Evolutionary conservation across 92 coral and sea anemone species (phyloP).

Genomic region (Diadumene lineata): DNA sequence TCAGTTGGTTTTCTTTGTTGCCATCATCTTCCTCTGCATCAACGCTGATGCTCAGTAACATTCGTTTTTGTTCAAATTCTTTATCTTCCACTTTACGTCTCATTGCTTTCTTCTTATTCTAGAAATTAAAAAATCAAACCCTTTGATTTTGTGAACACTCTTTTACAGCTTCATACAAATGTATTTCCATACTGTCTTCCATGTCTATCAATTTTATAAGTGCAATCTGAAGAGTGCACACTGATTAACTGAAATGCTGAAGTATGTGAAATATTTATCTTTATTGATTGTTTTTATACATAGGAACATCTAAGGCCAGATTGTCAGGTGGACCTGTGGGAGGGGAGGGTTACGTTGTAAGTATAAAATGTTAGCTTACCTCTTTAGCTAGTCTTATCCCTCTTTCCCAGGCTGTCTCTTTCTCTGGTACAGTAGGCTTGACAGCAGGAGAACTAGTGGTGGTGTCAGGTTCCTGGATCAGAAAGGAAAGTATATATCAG

Average conservation of each 20-base stretch:
- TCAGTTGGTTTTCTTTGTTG: conserved; percentile 74
- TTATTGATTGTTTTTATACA: no score
- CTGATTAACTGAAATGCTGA: no score
- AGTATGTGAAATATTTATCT: no score
- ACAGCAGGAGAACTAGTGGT: conserved; percentile 1
- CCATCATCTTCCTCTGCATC: conserved; percentile 82
- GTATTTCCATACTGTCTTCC: not conserved
- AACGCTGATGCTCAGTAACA: conserved; percentile 85
- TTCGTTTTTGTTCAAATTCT: conserved; percentile 94
- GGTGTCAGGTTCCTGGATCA: not conserved
- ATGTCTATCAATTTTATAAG: no score
- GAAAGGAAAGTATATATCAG: not conserved
- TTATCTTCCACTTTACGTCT: conserved; percentile 88
- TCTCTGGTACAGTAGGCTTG: conserved; percentile 46
- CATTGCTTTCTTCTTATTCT: conserved; percentile 87
- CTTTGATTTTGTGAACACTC: not conserved
- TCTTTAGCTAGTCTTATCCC: conserved; percentile 92
- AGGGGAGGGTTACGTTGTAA: no score
- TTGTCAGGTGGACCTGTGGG: no score
- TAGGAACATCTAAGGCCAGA: no score
- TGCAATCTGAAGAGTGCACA: no score
- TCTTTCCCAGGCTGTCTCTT: conserved; percentile 95
- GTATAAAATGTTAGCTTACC: conserved; percentile 39
- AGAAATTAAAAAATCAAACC: not conserved
- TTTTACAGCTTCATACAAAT: not conserved